phyloP scores from a whole-genome alignment of 2,888 invertebrate genomes.

The Campoplex nolae region DNA sequence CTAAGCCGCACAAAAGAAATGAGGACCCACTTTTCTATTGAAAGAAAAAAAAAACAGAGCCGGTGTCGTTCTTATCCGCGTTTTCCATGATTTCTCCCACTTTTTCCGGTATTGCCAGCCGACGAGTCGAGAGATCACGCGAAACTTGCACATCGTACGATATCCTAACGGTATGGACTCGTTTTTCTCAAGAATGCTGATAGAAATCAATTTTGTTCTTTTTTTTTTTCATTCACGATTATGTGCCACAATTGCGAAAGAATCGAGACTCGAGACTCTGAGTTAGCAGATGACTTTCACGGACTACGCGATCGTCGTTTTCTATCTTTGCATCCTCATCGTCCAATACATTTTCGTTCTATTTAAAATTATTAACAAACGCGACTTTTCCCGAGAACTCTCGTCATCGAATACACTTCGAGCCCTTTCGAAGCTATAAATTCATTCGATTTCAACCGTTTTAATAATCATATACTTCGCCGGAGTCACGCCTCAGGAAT shows the following conservation, averaged over 20 bases:
- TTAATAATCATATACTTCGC: slow-evolving; percentile 15
- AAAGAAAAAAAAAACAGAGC: too few species aligned
- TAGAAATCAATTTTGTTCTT: slow-evolving; percentile 65
- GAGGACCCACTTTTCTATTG: background rate
- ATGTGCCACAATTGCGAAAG: slow-evolving; percentile 55
- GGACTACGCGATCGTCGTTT: background rate
- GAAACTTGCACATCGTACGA: slow-evolving; percentile 64
- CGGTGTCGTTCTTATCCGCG: slow-evolving; percentile 14
- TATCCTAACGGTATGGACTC: slow-evolving; percentile 64
- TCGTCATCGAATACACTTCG: background rate
- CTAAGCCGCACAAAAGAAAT: background rate
- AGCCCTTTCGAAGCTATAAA: background rate
- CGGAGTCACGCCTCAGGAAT: background rate
- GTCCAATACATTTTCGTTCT: slow-evolving; percentile 1
- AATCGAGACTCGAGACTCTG: slow-evolving; percentile 41
- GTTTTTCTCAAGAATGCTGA: slow-evolving; percentile 68
- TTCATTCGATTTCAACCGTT: background rate
- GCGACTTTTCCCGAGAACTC: background rate
- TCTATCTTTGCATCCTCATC: background rate
- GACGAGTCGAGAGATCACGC: slow-evolving; percentile 39
- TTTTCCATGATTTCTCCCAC: slow-evolving; percentile 57
- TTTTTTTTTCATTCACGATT: slow-evolving; percentile 42
- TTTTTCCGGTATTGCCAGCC: slow-evolving; percentile 37
- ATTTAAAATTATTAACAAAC: background rate
- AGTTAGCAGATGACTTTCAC: slow-evolving; percentile 57